Evolutionary conservation across 2,113 vertebrate species (phyloP), one percentile per base, ranked within the genome.

Genomic region (Gallinago jamesoni): DNA sequence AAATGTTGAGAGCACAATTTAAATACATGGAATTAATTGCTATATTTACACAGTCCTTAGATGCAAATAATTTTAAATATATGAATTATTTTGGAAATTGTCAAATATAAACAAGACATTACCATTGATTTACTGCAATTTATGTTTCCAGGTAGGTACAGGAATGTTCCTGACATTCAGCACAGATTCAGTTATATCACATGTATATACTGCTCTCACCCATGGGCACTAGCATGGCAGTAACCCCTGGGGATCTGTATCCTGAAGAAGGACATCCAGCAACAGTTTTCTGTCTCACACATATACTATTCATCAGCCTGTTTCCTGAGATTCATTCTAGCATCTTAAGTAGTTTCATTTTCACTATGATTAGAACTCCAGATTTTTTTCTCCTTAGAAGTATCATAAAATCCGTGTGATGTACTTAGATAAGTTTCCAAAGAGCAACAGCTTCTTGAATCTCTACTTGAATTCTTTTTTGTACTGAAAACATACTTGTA

Each of bases 221-320:
- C 7, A 1, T 12, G 13, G 33, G 11, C 17, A 39, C 22, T 45
- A 48, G 45, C 22, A 20, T 18, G 17, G 27, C 37, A 60, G 39
- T 30, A 62, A 72, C 14, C 9, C 50, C 56, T 24, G 22, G 55
- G 59, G 20, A 27, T 31, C 41, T 48, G 10, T 25, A 21, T 28
- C 9, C 6, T 4, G 59, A 73, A 57, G 27, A 56, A 84, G 37
- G 55, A 55, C 16, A 64, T 23, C 23, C 41, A 90, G 30, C 7
- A 74, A 27, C 33, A 43, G 14, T 30, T 47, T n/a, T n/a, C 41
- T 35, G 7, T 50, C 76, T 69, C 63, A 37, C 25, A 47, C 28
- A 31, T 18, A 30, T 0, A 0, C 8, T 35, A 3, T 24, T 21
- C 25, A 76, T 12, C 8, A n/a, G 8, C 5, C 35, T 80, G 23